Evolutionary conservation across 2,113 vertebrate species (phyloP).

Genomic region (Hippocampus comes): DNA sequence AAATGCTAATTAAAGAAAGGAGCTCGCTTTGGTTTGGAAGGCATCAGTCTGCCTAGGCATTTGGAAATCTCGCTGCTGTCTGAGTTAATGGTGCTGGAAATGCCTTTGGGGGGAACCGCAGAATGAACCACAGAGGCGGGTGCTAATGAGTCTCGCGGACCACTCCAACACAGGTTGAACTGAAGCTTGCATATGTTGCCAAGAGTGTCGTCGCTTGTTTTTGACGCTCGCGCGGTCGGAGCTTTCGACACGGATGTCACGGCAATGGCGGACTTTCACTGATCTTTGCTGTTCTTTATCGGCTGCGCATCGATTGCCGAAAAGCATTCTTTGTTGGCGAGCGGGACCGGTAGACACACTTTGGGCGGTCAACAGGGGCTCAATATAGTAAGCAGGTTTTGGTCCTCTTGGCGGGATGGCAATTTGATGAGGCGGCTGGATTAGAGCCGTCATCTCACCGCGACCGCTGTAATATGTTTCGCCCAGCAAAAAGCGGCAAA

Average conservation of each 20-base stretch:
- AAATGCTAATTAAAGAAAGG: constrained; percentile 73
- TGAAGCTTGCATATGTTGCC: constrained; percentile 11
- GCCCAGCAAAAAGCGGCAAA: not conserved
- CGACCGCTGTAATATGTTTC: not conserved
- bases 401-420: not conserved
- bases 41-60: constrained; percentile 65
- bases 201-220: not conserved
- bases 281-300: not conserved
- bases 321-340: not conserved
- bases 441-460: not conserved
- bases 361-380: not conserved
- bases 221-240: not conserved
- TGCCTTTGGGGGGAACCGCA: constrained; percentile 61
- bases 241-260: not conserved
- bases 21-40: constrained; percentile 60
- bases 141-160: constrained; percentile 67
- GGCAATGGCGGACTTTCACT: not conserved
- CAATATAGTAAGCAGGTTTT: not conserved
- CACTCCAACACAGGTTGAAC: constrained; percentile 54
- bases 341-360: not conserved
- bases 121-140: constrained; percentile 58
- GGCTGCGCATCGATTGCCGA: not conserved
- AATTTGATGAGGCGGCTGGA: not conserved
- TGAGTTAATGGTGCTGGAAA: constrained; percentile 64
- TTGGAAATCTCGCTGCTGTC: constrained; percentile 59